phyloP scores from a whole-genome alignment of 1,140 invertebrate species.

The Drosophila ogumai region DNA sequence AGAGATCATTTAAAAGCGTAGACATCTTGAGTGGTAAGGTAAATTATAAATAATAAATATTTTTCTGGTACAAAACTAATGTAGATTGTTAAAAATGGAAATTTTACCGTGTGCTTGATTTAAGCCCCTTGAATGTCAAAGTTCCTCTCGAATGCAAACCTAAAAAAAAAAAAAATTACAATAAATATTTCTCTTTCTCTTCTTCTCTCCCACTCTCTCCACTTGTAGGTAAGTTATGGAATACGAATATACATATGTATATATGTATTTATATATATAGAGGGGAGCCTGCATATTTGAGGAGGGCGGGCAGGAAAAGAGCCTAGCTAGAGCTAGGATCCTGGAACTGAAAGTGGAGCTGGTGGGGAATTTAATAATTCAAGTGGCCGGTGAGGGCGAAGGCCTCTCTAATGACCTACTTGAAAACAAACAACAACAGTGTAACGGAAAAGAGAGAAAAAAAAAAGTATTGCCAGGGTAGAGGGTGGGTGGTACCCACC shows the following conservation, averaged over 20 bases:
- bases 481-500: not conserved
- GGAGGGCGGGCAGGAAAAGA: slow-evolving; percentile 3
- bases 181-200: slow-evolving; percentile 28
- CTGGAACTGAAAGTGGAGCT: slow-evolving; percentile 23
- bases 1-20: not conserved
- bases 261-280: slow-evolving; percentile 2
- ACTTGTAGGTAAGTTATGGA: slow-evolving; percentile 51
- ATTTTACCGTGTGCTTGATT: slow-evolving; percentile 2
- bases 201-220: slow-evolving; percentile 11
- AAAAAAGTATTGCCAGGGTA: not conserved
- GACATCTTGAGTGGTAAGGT: not conserved
- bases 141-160: slow-evolving; percentile 5
- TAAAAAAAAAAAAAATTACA: slow-evolving; percentile 30
- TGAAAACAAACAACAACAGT: slow-evolving; percentile 56
- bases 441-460: slow-evolving; percentile 1
- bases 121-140: slow-evolving; percentile 34
- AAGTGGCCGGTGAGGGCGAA: slow-evolving; percentile 57
- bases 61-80: too few relatives aligned
- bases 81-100: not conserved
- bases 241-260: slow-evolving; percentile 17
- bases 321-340: not conserved
- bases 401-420: slow-evolving; percentile 77
- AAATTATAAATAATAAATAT: not conserved
- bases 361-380: slow-evolving; percentile 76
- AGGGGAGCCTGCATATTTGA: slow-evolving; percentile 31